Percentiles rank a stretch among this genome's conserved stretches.
These are phyloP conservation scores for Bombus waltoni DNA, from an alignment of 1,140 invertebrate genomes.

Conservation along the genomic window DNA sequence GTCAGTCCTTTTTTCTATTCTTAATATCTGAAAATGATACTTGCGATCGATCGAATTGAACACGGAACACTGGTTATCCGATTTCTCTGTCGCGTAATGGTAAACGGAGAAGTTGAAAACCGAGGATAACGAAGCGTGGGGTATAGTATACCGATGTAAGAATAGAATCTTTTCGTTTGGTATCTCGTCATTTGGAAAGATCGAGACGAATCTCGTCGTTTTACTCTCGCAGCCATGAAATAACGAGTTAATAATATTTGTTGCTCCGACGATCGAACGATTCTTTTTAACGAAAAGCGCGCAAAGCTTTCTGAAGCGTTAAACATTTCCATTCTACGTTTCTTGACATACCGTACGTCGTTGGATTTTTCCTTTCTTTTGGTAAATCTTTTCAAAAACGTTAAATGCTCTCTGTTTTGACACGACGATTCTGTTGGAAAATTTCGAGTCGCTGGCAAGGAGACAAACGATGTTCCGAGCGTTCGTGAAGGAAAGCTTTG, in stretches of 20 bases:
- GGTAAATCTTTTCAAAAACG: too few relatives aligned
- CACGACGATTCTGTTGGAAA: background rate
- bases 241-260: too few relatives aligned
- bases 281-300: too few relatives aligned
- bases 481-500: constrained; percentile 17
- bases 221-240: too few relatives aligned
- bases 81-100: background rate
- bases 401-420: background rate
- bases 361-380: too few relatives aligned
- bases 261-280: too few relatives aligned
- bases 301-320: too few relatives aligned
- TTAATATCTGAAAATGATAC: background rate
- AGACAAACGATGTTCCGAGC: constrained; percentile 25
- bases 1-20: too few relatives aligned
- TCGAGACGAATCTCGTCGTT: too few relatives aligned
- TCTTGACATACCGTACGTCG: too few relatives aligned
- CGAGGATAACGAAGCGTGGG: background rate
- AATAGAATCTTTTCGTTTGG: background rate
- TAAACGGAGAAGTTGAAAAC: background rate
- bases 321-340: too few relatives aligned
- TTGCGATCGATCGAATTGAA: background rate
- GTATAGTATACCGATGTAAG: background rate
- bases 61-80: background rate
- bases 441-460: background rate
- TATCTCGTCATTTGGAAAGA: background rate